Evolutionary conservation across 2,113 vertebrate genomes (phyloP), one percentile per base, ranked within the genome.

Genomic region (Myrmophylax atrothorax): DNA sequence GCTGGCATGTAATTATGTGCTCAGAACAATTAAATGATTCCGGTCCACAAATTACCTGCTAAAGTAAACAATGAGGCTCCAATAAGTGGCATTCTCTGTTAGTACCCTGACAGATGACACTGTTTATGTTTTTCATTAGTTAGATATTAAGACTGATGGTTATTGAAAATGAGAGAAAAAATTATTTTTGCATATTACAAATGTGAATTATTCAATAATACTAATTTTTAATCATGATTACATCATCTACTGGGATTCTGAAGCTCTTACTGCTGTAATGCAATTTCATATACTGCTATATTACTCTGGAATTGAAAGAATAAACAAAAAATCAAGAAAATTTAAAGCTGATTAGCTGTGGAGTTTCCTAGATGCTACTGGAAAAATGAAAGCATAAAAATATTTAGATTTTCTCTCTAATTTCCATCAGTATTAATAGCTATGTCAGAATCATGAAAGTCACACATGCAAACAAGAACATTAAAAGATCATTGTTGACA

Each of bases 41-140:
- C 96, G 95, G 97, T 98, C 97, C 97, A 97, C 96, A 98, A 98
- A 98, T 98, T 98, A 98, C 98, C 98, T 98, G 97, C 96, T 98
- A 98, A 98, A 98, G 97, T 98, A 98, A 98, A 98, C 97, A 98
- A 98, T 92, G 96, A 97, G 87, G 85, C 95, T 97, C 96, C 96
- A 97, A 87, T 95, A 96, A 96, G 94, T 95, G 96, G 92, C 89
- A 97, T 96, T 97, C 94, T 97, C 95, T 90, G 94, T 97, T 95
- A 97, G 96, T 22, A 96, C 82, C 92, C 93, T 93, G 96, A 97
- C 90, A 96, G 97, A 97, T 97, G 95, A 95, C 80, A 94, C 90
- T 96, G 87, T 97, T 97, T 96, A 87, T 89, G 85, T 84, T 96
- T 96, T 97, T 97, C 94, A 97, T 97, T 97, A 98, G 73, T 69